Evolutionary conservation across 2,888 invertebrate genomes (phyloP).

Genomic region (Troides helena): DNA sequence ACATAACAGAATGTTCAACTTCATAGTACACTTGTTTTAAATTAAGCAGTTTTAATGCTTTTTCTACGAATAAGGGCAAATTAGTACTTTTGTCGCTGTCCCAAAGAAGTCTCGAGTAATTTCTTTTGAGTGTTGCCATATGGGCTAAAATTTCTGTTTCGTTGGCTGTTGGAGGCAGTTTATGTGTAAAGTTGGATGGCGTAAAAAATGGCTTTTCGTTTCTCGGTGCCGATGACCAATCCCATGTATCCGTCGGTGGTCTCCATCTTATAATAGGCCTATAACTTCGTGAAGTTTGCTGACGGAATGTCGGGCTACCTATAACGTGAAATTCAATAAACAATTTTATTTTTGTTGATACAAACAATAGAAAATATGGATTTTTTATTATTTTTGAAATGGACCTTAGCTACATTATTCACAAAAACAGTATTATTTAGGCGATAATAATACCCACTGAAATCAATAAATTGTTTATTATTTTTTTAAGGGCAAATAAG

Average conservation of each 20-base stretch:
- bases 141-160: conserved; percentile 72
- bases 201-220: conserved; percentile 68
- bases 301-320: conserved; percentile 75
- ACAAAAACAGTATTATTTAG: no score
- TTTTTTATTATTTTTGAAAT: no score
- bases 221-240: conserved; percentile 62
- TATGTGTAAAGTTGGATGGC: conserved; percentile 73
- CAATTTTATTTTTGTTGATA: no score
- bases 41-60: conserved; percentile 90
- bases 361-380: no score
- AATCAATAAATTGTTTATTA: no score
- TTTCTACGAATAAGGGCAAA: conserved; percentile 89
- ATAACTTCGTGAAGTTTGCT: conserved; percentile 53
- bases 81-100: conserved; percentile 85
- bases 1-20: conserved; percentile 95
- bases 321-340: conserved; percentile 29
- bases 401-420: no score
- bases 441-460: no score
- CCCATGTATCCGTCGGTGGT: conserved; percentile 73
- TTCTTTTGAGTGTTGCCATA: conserved; percentile 68
- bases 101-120: conserved; percentile 84
- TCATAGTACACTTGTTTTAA: conserved; percentile 90
- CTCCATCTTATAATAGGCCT: conserved; percentile 73
- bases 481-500: no score
- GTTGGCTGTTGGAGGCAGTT: conserved; percentile 73